A percentile compares a stretch with the other conserved stretches of the same genome.
These are phyloP conservation scores for Etheostoma cragini DNA, from an alignment of 2,113 vertebrate species.

Conservation along the genomic window DNA sequence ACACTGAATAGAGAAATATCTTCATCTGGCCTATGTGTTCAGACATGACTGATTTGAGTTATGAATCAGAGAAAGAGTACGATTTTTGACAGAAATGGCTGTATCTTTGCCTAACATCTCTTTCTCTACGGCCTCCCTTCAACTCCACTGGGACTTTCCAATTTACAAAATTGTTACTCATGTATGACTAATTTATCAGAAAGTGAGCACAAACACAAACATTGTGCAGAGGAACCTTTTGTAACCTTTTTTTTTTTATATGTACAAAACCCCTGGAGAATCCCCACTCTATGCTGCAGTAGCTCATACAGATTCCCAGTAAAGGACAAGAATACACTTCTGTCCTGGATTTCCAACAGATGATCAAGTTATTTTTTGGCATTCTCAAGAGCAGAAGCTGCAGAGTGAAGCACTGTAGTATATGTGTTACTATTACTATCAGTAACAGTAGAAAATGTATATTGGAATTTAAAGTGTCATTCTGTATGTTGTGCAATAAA, in stretches of 20 bases:
- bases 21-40: not conserved
- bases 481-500: not conserved
- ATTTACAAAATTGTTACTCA: not conserved
- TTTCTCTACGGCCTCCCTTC: not conserved
- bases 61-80: not conserved
- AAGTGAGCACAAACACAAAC: not conserved
- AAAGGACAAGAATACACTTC: slow-evolving; percentile 34
- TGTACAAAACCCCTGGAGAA: not conserved
- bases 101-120: not conserved
- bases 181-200: not conserved
- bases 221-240: not conserved
- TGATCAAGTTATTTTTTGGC: slow-evolving; percentile 31
- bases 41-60: not conserved
- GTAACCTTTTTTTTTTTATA: not conserved
- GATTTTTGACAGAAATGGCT: not conserved
- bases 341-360: slow-evolving; percentile 48
- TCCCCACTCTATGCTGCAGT: not conserved
- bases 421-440: not conserved
- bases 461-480: not conserved
- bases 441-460: not conserved
- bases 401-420: not conserved
- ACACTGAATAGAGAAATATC: not conserved
- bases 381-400: slow-evolving; percentile 28
- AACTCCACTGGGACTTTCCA: not conserved
- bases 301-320: slow-evolving; percentile 16